phyloP scores from a whole-genome alignment of 2,113 vertebrate species.

The Indri indri region DNA sequence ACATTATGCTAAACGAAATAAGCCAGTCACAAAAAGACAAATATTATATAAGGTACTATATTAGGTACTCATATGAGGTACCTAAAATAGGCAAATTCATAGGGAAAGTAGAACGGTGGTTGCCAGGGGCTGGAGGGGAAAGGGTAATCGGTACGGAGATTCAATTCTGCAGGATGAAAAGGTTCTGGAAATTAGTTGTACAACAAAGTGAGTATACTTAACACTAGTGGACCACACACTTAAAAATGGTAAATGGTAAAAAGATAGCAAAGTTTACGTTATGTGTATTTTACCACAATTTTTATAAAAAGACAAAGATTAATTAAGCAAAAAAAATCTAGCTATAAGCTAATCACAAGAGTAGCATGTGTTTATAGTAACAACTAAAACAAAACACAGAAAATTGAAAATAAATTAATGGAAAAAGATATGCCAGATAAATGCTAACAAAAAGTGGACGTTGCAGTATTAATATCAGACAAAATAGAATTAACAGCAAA shows the following conservation, averaged over 20 bases:
- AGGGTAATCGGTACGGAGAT: not conserved
- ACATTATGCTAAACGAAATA: not conserved
- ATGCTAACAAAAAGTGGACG: not conserved
- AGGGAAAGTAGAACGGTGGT: not conserved
- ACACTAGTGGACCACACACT: not conserved
- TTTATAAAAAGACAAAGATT: not conserved
- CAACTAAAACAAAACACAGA: not conserved
- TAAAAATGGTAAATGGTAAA: not conserved
- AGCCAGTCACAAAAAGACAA: not conserved
- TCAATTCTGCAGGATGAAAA: not conserved
- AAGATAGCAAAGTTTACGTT: not conserved
- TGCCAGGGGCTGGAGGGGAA: not conserved
- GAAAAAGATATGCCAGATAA: not conserved
- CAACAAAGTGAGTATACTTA: not conserved
- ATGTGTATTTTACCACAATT: not conserved
- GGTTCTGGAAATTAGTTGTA: not conserved
- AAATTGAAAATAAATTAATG: not conserved
- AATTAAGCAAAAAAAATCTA: conserved; percentile 10
- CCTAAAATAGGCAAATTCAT: not conserved
- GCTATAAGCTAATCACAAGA: not conserved
- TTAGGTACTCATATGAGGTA: not conserved
- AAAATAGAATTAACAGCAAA: not conserved
- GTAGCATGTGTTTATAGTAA: not conserved
- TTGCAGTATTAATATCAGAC: not conserved
- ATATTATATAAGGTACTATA: not conserved